Percentiles rank a stretch among this genome's conserved stretches.
These are phyloP conservation scores for Archips xylosteana DNA, from an alignment of 2,888 invertebrate genomes.

Conservation along the genomic window DNA sequence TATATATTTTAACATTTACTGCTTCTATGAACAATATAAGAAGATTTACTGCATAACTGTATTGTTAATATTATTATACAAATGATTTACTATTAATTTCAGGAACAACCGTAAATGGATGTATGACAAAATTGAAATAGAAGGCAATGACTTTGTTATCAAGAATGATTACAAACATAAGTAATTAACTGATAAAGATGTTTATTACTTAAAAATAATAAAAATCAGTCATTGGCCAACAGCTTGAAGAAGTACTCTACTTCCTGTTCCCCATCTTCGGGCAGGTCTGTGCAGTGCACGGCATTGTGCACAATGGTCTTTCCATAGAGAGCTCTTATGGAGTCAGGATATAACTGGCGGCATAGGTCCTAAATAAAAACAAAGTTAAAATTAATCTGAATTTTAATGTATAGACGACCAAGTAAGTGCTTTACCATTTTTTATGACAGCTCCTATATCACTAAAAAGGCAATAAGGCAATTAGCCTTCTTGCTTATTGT, in stretches of 20 bases:
- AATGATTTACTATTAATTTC: slow-evolving; percentile 53
- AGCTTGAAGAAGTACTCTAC: slow-evolving; percentile 92
- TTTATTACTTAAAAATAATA: slow-evolving; percentile 29
- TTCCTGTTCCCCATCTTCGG: slow-evolving; percentile 93
- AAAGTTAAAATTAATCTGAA: slow-evolving; percentile 56
- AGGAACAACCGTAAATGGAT: slow-evolving; percentile 91
- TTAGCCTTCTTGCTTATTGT: too few species aligned
- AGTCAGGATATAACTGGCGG: slow-evolving; percentile 90
- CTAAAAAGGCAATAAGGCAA: too few species aligned
- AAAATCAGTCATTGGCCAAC: slow-evolving; percentile 58
- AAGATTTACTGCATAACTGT: too few species aligned
- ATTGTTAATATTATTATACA: slow-evolving; percentile 41
- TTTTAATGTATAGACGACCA: neutral
- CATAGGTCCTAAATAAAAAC: slow-evolving; percentile 69
- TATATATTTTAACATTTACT: too few species aligned
- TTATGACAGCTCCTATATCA: too few species aligned
- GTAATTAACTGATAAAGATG: slow-evolving; percentile 46
- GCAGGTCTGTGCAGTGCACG: slow-evolving; percentile 96
- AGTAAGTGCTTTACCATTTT: too few species aligned
- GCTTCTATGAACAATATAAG: too few species aligned
- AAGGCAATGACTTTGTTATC: slow-evolving; percentile 89
- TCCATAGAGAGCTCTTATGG: slow-evolving; percentile 94
- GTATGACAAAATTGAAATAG: slow-evolving; percentile 91
- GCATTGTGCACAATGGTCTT: slow-evolving; percentile 92
- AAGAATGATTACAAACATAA: slow-evolving; percentile 84